Evolutionary conservation across 2,888 invertebrate genomes (phyloP), one percentile per base, ranked within the genome.

Genomic region (Cheiracanthium punctorium): DNA sequence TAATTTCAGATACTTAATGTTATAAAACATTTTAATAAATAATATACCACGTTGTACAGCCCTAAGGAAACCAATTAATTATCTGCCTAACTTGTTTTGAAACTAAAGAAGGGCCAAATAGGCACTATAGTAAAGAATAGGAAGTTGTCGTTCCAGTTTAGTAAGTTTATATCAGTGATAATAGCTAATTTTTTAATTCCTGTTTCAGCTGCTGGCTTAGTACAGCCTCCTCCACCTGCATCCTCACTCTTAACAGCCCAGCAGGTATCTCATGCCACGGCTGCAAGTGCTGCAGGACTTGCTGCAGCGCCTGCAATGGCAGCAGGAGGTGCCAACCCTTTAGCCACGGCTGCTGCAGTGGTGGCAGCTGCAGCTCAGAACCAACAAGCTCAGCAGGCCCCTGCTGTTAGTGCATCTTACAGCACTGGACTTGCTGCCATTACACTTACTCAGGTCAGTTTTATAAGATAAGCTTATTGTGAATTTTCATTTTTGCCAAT

Each of bases 381-480:
- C 24, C 88, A 88, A 30, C 85, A 85, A 33, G 85, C 80, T 17
- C 80, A 80, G 29, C 85, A 85, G 28, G 80, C 65, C 43, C 84
- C 88, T 24, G 84, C 84, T 28, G 84, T 82, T 10, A 82, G 84
- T 71, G 85, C 82, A 8, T 65, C 85, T 17, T 88, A 81, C 74
- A 65, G 85, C 10, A 84, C 88, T 33, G 85, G 88, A n/a, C 71
- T 88, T 10, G 88, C 88, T 37, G 84, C 88, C 28, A 77, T 88
- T 52, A 87, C 82, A 29, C 58, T 87, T 37, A 87, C 87, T 7
- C 87, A 87, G 82, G 87, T 87, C 70, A 41, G 20, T 52, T 32
- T n/a, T 67, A n/a, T n/a, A n/a, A n/a, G n/a, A n/a, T n/a, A n/a
- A n/a, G n/a, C n/a, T n/a, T 41, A 41, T 2, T 29, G 24, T 33